A percentile compares a stretch with the other conserved stretches of the same genome.
Evolutionary conservation across 2,797 vertebrate genomes (phyloP).

Genomic region (Holocentrus rufus): DNA sequence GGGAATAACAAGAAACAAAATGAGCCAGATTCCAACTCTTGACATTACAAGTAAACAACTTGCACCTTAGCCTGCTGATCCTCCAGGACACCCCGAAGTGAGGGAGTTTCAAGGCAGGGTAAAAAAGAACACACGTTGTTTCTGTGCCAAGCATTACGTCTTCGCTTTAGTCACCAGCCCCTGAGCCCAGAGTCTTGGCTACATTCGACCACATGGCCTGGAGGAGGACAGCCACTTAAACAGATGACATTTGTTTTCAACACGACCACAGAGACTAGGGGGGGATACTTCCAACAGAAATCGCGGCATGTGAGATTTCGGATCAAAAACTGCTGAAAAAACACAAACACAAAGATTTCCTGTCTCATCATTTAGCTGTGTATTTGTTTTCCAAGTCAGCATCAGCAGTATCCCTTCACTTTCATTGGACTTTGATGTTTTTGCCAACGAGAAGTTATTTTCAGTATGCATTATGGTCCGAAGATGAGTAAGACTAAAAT

Average conservation of each 20-base stretch:
- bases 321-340: constrained; percentile 60
- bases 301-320: constrained; percentile 53
- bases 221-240: constrained; percentile 59
- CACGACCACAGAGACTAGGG: constrained; percentile 48
- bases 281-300: constrained; percentile 46
- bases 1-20: constrained; percentile 31
- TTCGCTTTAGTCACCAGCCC: constrained; percentile 58
- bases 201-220: constrained; percentile 52
- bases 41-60: constrained; percentile 23
- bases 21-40: constrained; percentile 16
- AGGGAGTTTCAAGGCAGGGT: constrained; percentile 36
- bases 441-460: constrained; percentile 39
- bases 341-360: constrained; percentile 55
- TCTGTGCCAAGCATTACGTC: constrained; percentile 73
- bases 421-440: constrained; percentile 60
- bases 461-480: constrained; percentile 43
- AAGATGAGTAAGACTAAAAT: constrained; percentile 31
- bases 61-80: constrained; percentile 53
- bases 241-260: constrained; percentile 72
- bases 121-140: constrained; percentile 44
- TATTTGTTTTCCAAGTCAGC: constrained; percentile 66
- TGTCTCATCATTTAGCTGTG: constrained; percentile 62
- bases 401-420: constrained; percentile 54
- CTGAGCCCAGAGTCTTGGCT: constrained; percentile 44
- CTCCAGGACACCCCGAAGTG: constrained; percentile 37